Percentiles rank a stretch among this genome's conserved stretches.
phyloP scores from a whole-genome alignment of 2,888 invertebrate genomes.

The Sphecodes monilicornis region DNA sequence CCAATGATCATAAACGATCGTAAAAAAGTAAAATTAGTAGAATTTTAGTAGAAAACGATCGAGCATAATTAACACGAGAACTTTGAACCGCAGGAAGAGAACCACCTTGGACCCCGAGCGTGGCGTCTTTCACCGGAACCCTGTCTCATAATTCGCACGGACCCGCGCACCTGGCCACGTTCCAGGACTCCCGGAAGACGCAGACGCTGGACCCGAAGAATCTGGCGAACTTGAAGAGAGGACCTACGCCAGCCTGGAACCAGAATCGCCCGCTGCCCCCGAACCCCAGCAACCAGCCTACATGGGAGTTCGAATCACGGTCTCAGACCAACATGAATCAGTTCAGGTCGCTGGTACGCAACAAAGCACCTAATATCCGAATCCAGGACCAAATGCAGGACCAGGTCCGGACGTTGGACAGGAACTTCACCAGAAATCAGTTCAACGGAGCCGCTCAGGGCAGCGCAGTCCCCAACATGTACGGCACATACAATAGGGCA shows the following conservation, averaged over 20 bases:
- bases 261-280: conserved; percentile 80
- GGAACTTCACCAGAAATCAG: conserved; percentile 82
- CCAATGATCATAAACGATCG: neutral
- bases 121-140: conserved; percentile 82
- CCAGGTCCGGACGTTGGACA: conserved; percentile 82
- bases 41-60: too few species aligned
- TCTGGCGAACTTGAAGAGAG: conserved; percentile 81
- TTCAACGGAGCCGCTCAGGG: conserved; percentile 77
- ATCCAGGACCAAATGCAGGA: conserved; percentile 82
- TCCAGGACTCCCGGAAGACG: conserved; percentile 83
- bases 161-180: conserved; percentile 82
- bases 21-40: neutral
- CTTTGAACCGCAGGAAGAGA: conserved; percentile 77
- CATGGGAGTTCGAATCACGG: conserved; percentile 81
- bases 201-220: conserved; percentile 83
- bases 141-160: conserved; percentile 83
- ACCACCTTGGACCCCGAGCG: conserved; percentile 83
- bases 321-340: conserved; percentile 85
- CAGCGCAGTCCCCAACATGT: conserved; percentile 83
- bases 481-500: conserved; percentile 82
- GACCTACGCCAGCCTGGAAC: conserved; percentile 82
- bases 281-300: conserved; percentile 73
- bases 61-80: conserved; percentile 61
- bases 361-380: conserved; percentile 81
- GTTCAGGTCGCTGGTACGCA: conserved; percentile 85